These are phyloP conservation scores for Noctua janthe DNA, from an alignment of 2,888 invertebrate genomes.

Conservation along the genomic window DNA sequence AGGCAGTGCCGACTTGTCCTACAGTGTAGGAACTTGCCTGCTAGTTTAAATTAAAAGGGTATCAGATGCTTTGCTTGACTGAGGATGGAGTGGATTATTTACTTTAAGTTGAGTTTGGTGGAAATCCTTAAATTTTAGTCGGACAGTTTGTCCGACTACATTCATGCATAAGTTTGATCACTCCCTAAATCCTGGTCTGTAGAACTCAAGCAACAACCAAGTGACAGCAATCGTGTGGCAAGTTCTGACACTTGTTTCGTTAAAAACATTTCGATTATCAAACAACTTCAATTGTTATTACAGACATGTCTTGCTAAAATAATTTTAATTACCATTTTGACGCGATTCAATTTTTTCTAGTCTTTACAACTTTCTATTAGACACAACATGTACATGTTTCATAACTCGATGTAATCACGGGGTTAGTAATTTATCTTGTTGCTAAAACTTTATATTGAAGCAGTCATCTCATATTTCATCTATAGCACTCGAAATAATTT, in stretches of 20 bases:
- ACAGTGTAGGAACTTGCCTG: slow-evolving; percentile 38
- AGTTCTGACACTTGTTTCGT: neutral
- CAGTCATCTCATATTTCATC: no score
- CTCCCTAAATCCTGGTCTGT: neutral
- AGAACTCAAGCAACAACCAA: neutral
- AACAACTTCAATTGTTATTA: neutral
- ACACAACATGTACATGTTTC: no score
- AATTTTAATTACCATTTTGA: no score
- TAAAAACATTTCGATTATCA: neutral
- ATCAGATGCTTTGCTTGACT: slow-evolving; percentile 43
- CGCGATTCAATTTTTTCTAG: no score
- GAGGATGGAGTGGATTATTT: slow-evolving; percentile 40
- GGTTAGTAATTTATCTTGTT: no score
- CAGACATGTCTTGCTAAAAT: neutral
- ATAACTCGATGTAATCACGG: no score
- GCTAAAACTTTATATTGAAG: no score
- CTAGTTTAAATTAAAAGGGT: slow-evolving; percentile 53
- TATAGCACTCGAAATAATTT: neutral
- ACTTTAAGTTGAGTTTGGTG: slow-evolving; percentile 32
- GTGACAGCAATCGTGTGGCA: neutral
- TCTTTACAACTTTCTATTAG: no score
- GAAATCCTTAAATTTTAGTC: slow-evolving; percentile 12
- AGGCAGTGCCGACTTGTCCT: slow-evolving; percentile 27
- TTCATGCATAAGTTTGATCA: neutral
- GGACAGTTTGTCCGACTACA: no score